Evolutionary conservation across 2,888 invertebrate species (phyloP), one percentile per base, ranked within the genome.

Genomic region (Platycnemis pennipes): DNA sequence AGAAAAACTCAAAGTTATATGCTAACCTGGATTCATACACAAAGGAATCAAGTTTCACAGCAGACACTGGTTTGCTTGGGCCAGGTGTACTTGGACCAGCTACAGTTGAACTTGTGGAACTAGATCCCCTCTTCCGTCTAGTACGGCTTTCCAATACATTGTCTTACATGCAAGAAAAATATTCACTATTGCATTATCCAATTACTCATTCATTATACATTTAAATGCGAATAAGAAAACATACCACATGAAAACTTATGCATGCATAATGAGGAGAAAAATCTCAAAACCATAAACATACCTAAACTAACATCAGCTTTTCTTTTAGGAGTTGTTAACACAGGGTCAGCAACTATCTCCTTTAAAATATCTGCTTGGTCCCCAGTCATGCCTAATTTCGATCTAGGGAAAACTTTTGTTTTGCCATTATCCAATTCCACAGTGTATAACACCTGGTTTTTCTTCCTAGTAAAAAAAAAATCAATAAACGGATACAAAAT

Each of bases 351-450:
- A 42, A n/a, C 13, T 13, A 63, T 53, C 94, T 97, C 97, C 96
- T 97, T 95, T 89, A 97, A 96, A 0, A 96, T 96, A 37, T 97
- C 96, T 0, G 97, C 97, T 95, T 97, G 97, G 95, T 91, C 91
- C 94, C 97, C 97, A 0, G 97, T 97, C 44, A 97, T 96, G 95
- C 97, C 97, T 11, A 97, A 96, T 95, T 97, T 97, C 94, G 97
- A 97, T 0, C 97, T 97, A 0, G 97, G 97, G 94, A 97, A 97
- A 96, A 96, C 96, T 0, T 97, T 97, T 94, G 97, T 96, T 1
- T 96, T 96, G 89, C 97, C 97, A 85, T 95, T 94, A 31, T 95
- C 95, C 31, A 95, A 94, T 44, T 95, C 95, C 44, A 95, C 95
- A 88, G 95, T 94, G 86, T 95, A 95, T n/a, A 85, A 26, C 0